Conservation (phyloP, 1,140 invertebrate genomes). For the Drosophila jambulina region DNA sequence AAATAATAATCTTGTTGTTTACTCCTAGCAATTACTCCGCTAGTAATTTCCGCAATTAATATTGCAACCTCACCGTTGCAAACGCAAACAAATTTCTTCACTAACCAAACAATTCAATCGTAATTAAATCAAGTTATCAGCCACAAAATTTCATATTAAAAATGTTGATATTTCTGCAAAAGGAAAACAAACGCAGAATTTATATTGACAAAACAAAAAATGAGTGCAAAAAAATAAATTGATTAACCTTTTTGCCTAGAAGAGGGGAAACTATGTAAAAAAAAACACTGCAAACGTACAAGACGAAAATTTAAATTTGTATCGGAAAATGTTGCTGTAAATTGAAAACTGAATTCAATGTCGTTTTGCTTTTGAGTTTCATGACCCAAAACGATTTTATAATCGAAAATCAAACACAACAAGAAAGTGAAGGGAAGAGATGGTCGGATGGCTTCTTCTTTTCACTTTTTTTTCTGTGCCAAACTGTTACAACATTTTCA, state of each 20-base stretch:
- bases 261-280: slow-evolving; percentile 12
- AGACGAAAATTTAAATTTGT: slow-evolving; percentile 32
- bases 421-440: slow-evolving; percentile 21
- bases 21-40: neutral
- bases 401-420: slow-evolving; percentile 45
- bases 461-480: slow-evolving; percentile 14
- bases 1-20: slow-evolving; percentile 3
- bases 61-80: neutral
- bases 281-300: neutral
- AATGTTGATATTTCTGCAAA: slow-evolving; percentile 22
- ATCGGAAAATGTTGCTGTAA: slow-evolving; percentile 6
- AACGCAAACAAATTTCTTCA: slow-evolving; percentile 14
- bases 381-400: slow-evolving; percentile 51
- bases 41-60: slow-evolving; percentile 14
- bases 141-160: slow-evolving; percentile 36
- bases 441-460: slow-evolving; percentile 23
- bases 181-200: slow-evolving; percentile 9
- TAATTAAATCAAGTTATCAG: slow-evolving; percentile 37
- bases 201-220: slow-evolving; percentile 25
- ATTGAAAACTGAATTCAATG: slow-evolving; percentile 41
- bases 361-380: slow-evolving; percentile 36
- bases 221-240: slow-evolving; percentile 23
- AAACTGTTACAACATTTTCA: slow-evolving; percentile 81
- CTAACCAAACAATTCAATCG: slow-evolving; percentile 37
- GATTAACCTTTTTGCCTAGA: slow-evolving; percentile 24